Evolutionary conservation across 2,113 vertebrate genomes (phyloP).

Genomic region (Ifrita kowaldi): DNA sequence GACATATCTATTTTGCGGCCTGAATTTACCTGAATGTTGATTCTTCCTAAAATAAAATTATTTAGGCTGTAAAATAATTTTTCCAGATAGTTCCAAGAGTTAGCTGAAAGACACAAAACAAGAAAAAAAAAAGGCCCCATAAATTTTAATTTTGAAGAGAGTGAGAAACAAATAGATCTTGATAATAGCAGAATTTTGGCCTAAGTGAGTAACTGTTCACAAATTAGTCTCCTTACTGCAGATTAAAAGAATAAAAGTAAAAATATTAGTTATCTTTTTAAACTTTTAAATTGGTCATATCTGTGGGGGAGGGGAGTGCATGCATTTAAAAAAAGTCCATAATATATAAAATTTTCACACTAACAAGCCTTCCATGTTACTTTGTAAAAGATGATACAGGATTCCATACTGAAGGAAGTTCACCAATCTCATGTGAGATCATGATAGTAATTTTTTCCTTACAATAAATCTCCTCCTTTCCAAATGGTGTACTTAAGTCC

Average conservation of each 20-base stretch:
- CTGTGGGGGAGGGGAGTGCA: rapidly evolving
- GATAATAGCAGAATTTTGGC: not conserved
- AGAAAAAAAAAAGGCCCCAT: too few species aligned
- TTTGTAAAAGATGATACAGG: not conserved
- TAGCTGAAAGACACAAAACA: not conserved
- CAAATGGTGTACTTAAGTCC: not conserved
- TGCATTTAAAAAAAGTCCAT: not conserved
- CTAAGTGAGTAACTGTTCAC: not conserved
- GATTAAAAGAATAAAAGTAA: not conserved
- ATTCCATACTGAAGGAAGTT: not conserved
- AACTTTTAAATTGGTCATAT: not conserved
- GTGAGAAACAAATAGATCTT: not conserved
- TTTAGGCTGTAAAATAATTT: not conserved
- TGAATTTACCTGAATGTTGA: not conserved
- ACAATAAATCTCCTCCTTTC: not conserved
- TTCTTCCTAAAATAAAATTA: not conserved
- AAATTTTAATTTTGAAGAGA: not conserved
- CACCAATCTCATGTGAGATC: not conserved
- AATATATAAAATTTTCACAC: not conserved
- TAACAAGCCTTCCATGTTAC: not conserved
- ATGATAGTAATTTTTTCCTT: not conserved
- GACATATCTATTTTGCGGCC: not conserved
- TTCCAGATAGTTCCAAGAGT: not conserved
- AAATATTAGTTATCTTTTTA: not conserved
- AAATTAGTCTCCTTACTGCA: not conserved